A percentile compares a stretch with the other conserved stretches of the same genome.
These are phyloP conservation scores for Drosophila funebris DNA, from an alignment of 1,140 invertebrate genomes.

Conservation along the genomic window DNA sequence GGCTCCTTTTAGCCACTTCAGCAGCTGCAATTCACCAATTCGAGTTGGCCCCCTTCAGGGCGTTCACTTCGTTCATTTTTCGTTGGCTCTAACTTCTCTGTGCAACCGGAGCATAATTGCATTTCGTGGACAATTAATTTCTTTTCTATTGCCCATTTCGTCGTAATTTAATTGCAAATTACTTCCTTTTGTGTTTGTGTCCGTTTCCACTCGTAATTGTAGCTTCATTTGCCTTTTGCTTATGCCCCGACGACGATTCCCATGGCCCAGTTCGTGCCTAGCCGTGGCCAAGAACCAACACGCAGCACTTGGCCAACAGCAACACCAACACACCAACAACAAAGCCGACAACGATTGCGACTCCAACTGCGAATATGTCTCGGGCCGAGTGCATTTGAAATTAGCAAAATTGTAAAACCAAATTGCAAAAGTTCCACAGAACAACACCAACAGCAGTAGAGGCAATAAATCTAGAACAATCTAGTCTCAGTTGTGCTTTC, in stretches of 20 bases:
- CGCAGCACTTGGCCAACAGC: neutral
- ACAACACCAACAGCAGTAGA: neutral
- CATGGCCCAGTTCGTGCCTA: constrained; percentile 30
- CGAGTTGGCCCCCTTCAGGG: neutral
- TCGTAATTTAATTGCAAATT: constrained; percentile 84
- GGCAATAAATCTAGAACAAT: constrained; percentile 35
- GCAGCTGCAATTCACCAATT: constrained; percentile 16
- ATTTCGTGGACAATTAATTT: constrained; percentile 84
- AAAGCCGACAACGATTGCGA: neutral
- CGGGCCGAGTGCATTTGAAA: constrained; percentile 36
- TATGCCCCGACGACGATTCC: constrained; percentile 26
- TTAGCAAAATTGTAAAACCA: constrained; percentile 52
- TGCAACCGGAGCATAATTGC: constrained; percentile 79
- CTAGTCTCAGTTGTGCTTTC: neutral
- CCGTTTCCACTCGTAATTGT: constrained; percentile 63
- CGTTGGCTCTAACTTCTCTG: constrained; percentile 44
- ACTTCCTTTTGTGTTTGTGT: constrained; percentile 77
- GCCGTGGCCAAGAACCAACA: constrained; percentile 7
- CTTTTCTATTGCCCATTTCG: constrained; percentile 83
- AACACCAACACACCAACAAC: neutral
- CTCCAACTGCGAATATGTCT: neutral
- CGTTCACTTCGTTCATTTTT: constrained; percentile 32
- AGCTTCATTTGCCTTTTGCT: constrained; percentile 75
- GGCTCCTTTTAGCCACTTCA: constrained; percentile 12
- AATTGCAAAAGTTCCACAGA: constrained; percentile 45